A percentile compares a stretch with the other conserved stretches of the same genome.
Evolutionary conservation across 2,797 vertebrate genomes (phyloP).

Genomic region (Alcedo atthis): DNA sequence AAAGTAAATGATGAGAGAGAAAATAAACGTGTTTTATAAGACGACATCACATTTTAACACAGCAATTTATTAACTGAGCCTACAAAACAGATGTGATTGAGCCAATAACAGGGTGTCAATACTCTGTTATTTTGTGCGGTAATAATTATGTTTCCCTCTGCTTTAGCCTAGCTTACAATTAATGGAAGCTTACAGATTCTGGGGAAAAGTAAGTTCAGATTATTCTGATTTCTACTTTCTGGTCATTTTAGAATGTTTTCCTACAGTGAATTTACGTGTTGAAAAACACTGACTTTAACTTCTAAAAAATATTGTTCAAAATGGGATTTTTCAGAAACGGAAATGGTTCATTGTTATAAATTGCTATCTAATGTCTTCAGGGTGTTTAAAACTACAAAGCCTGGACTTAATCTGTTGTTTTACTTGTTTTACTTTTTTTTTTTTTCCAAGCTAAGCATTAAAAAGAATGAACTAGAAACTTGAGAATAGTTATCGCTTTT

Average conservation of each 20-base stretch:
- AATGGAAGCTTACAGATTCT: not conserved
- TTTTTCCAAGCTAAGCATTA: not conserved
- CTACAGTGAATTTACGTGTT: not conserved
- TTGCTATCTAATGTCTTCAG: constrained; percentile 30
- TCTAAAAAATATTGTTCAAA: constrained; percentile 2
- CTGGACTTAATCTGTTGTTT: constrained; percentile 18
- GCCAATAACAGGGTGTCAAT: constrained; percentile 24
- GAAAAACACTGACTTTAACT: not conserved
- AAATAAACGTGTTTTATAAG: constrained; percentile 5
- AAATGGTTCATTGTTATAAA: constrained; percentile 10
- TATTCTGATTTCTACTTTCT: not conserved
- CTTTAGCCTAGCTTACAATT: not conserved
- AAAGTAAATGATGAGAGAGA: not conserved
- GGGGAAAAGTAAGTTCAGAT: not conserved
- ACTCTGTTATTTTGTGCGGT: not conserved
- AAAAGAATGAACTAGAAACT: constrained; percentile 40
- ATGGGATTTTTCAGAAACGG: not conserved
- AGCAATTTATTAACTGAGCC: constrained; percentile 3
- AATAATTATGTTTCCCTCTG: constrained; percentile 11
- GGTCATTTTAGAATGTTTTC: not conserved
- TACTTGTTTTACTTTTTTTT: not conserved
- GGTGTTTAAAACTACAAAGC: constrained; percentile 44
- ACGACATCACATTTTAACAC: not conserved
- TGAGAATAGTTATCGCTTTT: not conserved
- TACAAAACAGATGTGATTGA: not conserved